Conservation (phyloP, 1,140 invertebrate genomes). For the Macrosteles quadrilineatus region DNA sequence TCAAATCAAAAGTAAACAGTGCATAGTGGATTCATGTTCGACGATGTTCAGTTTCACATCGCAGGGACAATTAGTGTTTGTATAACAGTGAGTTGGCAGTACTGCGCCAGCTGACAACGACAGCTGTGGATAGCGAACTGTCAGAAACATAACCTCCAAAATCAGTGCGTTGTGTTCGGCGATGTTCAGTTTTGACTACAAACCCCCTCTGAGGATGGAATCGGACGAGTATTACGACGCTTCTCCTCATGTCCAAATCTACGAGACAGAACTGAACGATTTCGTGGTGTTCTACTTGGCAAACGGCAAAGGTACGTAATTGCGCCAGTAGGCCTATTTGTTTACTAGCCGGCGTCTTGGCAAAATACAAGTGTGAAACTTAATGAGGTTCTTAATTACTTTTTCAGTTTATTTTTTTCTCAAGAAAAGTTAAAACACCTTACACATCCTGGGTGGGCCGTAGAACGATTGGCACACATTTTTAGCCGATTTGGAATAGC, state of each 20-base stretch:
- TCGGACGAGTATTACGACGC: constrained; percentile 43
- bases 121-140: not conserved
- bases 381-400: no score
- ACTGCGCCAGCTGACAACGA: not conserved
- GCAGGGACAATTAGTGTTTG: no score
- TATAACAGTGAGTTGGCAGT: not conserved
- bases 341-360: not conserved
- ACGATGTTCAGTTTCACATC: constrained; percentile 2
- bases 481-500: no score
- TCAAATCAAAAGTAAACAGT: not conserved
- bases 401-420: no score
- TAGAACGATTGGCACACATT: no score
- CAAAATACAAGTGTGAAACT: no score
- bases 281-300: constrained; percentile 53
- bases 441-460: no score
- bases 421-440: no score
- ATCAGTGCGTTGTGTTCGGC: not conserved
- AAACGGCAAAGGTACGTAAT: constrained; percentile 37
- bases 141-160: not conserved
- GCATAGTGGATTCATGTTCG: not conserved
- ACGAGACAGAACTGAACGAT: constrained; percentile 48
- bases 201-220: not conserved
- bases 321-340: not conserved
- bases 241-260: constrained; percentile 48
- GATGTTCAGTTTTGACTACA: constrained; percentile 13